Base-by-base conservation (phyloP, 2,888 invertebrate species). In the Perdita meconis region DNA sequence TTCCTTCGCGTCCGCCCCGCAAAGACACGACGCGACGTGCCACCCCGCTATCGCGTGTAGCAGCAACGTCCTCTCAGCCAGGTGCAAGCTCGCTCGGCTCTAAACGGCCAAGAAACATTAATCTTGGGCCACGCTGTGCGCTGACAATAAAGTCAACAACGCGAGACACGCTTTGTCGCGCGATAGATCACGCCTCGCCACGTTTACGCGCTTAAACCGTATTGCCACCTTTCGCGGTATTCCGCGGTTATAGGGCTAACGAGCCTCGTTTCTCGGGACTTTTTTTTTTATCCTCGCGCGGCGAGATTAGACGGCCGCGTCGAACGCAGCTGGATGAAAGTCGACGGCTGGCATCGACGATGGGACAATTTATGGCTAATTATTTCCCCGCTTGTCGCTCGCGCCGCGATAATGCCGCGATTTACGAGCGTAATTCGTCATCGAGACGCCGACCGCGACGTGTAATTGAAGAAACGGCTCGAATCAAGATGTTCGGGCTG, bases 321-420 rank as follows among this genome's bases (percentile, higher is more conserved):
- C 30, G 53, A 24, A 19, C 30, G 38, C 60, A 53, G 40, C 34
- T 19, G 30, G 2, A 44, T 42, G 70, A 70, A 60, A 73, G 64
- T 44, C 57, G 47, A 47, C 38, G 44, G 56, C 51, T 56, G 22
- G 34, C 40, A 57, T 74, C 44, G 61, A n/a, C 61, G 50, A 22
- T 67, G 47, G 53, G 55, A 84, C 75, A 81, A 84, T 83, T 82
- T 77, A 82, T 72, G 38, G 70, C 65, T 77, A 80, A 83, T 82
- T 77, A 84, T 82, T 68, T 74, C 40, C 56, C 0, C 30, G 38
- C 6, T 8, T 19, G 44, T n/a, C 47, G 42, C 30, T 30, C 22
- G 38, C 13, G 24, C n/a, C 38, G 44, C 26, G 59, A 42, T 68
- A 82, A 77, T 75, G 36, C 47, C 34, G 44, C 73, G 60, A 81